Conservation (phyloP, 2,888 invertebrate genomes). For the Drosophila neutralis region DNA sequence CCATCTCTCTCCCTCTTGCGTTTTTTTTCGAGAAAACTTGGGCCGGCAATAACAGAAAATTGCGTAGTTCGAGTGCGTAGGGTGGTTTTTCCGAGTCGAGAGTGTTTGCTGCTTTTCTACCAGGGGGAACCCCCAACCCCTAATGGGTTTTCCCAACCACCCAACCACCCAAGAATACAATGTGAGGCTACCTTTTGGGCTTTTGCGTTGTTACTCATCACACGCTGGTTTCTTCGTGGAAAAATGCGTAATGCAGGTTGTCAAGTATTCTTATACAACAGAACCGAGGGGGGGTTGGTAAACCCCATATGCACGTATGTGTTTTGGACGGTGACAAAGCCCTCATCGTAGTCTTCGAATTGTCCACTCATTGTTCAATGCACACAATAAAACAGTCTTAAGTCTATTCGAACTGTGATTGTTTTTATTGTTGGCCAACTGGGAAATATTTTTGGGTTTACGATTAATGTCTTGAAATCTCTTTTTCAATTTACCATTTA, state of each 20-base stretch:
- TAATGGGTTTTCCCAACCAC: conserved; percentile 58
- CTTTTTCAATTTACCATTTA: background rate
- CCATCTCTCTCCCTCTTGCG: conserved; percentile 2
- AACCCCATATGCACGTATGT: background rate
- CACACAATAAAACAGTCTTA: background rate
- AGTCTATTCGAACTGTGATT: background rate
- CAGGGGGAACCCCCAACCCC: conserved; percentile 31
- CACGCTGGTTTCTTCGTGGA: conserved; percentile 9
- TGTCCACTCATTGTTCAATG: conserved; percentile 22
- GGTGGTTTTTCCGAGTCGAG: conserved; percentile 47
- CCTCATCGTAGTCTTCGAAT: conserved; percentile 4
- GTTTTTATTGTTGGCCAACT: background rate
- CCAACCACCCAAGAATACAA: conserved; percentile 15
- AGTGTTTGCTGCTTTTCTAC: background rate
- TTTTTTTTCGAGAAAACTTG: conserved; percentile 42
- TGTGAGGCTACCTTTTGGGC: conserved; percentile 33
- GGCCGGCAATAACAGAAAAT: conserved; percentile 68
- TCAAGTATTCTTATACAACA: background rate
- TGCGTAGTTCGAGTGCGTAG: conserved; percentile 61
- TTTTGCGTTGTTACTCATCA: conserved; percentile 54
- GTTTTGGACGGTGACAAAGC: background rate
- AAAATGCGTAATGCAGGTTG: conserved; percentile 59
- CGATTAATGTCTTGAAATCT: background rate
- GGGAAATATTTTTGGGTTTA: background rate
- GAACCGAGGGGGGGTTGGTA: conserved; percentile 12